phyloP scores from a whole-genome alignment of 1,140 invertebrate species.

The Plodia interpunctella region DNA sequence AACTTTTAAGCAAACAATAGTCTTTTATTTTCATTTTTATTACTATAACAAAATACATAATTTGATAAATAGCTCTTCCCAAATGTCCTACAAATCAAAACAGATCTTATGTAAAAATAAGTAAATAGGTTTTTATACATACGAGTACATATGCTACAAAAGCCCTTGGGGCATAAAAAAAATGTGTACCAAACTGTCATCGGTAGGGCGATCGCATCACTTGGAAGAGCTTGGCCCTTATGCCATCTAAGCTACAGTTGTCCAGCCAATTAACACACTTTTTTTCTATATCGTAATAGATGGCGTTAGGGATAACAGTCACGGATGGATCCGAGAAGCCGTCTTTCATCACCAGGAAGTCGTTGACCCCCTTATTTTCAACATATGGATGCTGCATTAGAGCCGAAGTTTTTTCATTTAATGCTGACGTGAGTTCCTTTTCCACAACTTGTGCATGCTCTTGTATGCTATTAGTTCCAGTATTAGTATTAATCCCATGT shows the following conservation, averaged over 20 bases:
- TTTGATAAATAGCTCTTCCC: too few relatives aligned
- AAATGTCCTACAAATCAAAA: too few relatives aligned
- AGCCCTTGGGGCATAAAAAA: too few relatives aligned
- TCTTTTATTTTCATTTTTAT: too few relatives aligned
- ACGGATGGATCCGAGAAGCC: conserved; percentile 35
- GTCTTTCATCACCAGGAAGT: conserved; percentile 41
- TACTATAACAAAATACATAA: too few relatives aligned
- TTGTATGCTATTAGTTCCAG: conserved; percentile 6
- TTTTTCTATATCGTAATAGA: conserved; percentile 58
- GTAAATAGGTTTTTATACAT: too few relatives aligned
- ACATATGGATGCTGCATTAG: conserved; percentile 37
- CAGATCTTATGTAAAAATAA: too few relatives aligned
- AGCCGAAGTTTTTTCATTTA: conserved; percentile 36
- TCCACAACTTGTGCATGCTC: conserved; percentile 33
- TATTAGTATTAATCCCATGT: background rate
- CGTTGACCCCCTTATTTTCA: conserved; percentile 41
- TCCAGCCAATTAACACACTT: conserved; percentile 59
- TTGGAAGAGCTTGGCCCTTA: conserved; percentile 33
- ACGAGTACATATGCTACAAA: too few relatives aligned
- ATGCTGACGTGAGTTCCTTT: conserved; percentile 36
- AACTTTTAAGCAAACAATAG: too few relatives aligned
- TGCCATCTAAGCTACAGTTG: conserved; percentile 50
- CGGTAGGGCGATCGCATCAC: background rate
- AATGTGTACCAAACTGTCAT: too few relatives aligned
- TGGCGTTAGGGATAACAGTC: conserved; percentile 51